Evolutionary conservation across 2,113 vertebrate species (phyloP).

Genomic region (Oreotrochilus melanogaster): DNA sequence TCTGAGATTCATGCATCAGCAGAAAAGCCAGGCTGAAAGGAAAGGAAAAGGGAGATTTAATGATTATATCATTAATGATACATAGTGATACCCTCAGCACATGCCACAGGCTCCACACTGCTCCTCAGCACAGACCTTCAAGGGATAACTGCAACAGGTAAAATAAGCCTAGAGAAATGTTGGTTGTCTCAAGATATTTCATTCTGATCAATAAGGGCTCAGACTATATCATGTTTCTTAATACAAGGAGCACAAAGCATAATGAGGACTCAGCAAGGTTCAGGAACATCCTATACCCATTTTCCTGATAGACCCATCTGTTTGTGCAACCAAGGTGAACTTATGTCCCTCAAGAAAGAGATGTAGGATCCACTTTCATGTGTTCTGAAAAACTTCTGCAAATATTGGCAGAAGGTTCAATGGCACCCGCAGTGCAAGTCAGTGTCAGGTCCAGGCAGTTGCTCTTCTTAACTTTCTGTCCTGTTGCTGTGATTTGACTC

Average conservation of each 20-base stretch:
- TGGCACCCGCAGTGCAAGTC: not conserved
- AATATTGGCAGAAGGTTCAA: not conserved
- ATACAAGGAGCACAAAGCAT: not conserved
- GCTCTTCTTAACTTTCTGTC: not conserved
- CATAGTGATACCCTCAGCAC: not conserved
- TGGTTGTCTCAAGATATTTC: not conserved
- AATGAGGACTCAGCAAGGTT: not conserved
- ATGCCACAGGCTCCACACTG: accelerated
- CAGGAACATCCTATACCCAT: not conserved
- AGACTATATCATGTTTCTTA: too few relatives aligned
- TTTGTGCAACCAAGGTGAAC: not conserved
- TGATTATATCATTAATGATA: not conserved
- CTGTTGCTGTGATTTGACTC: not conserved
- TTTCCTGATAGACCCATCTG: not conserved
- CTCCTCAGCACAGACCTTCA: not conserved
- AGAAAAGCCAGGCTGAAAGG: not conserved
- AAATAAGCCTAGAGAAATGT: not conserved
- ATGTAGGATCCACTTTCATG: not conserved
- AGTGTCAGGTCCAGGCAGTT: not conserved
- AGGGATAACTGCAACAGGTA: not conserved
- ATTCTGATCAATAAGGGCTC: not conserved
- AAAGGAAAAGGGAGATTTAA: not conserved
- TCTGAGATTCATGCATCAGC: not conserved
- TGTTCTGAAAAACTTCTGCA: not conserved
- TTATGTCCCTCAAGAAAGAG: not conserved